Conservation (phyloP, 2,113 vertebrate genomes). For the Xenopus borealis region DNA sequence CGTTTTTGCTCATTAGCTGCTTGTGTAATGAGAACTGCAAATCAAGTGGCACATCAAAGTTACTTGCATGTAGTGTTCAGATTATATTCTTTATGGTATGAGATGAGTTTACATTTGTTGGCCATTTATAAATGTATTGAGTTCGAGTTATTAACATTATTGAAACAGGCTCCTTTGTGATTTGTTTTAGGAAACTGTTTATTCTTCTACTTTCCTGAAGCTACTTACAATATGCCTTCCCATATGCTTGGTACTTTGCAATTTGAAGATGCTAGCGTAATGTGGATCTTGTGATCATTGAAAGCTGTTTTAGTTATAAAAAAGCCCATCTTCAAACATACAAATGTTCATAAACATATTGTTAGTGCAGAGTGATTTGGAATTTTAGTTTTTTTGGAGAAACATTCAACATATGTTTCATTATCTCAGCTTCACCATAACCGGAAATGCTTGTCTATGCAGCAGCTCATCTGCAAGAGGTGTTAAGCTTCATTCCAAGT, state of each 20-base stretch:
- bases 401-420: conserved; percentile 6
- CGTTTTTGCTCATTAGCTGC: too few relatives aligned
- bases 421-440: not conserved
- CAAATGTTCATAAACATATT: conserved; percentile 33
- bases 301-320: conserved; percentile 33
- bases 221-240: conserved; percentile 34
- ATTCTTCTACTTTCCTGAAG: conserved; percentile 22
- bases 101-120: not conserved
- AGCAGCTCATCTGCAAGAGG: not conserved
- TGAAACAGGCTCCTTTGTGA: conserved; percentile 11
- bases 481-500: too few relatives aligned
- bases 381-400: not conserved
- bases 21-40: not conserved
- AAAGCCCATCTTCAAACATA: conserved; percentile 13
- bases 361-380: conserved; percentile 3
- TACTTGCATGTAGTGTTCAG: not conserved
- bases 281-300: conserved; percentile 13
- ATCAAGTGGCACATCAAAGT: not conserved
- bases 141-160: conserved; percentile 2
- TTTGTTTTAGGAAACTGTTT: conserved; percentile 28
- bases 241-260: conserved; percentile 32
- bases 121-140: not conserved
- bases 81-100: not conserved
- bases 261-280: conserved; percentile 22
- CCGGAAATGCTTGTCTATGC: not conserved